Evolutionary conservation across 1,140 invertebrate species (phyloP).

Genomic region (Carposina sasakii): DNA sequence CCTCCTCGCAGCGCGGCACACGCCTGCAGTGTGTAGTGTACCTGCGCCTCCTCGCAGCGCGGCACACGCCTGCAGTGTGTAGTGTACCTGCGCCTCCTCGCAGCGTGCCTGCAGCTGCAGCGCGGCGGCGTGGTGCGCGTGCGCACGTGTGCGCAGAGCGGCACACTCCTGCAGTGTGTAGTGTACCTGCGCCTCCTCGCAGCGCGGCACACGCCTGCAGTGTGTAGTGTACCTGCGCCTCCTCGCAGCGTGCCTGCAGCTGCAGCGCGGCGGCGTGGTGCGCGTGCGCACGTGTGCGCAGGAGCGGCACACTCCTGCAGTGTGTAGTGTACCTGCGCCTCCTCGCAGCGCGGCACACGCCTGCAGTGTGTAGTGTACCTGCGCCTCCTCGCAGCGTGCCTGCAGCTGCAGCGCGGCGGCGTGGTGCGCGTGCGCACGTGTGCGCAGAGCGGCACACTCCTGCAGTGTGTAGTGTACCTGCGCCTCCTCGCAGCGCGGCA

Average conservation of each 20-base stretch:
- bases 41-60: no score
- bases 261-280: conserved; percentile 68
- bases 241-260: conserved; percentile 72
- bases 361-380: no score
- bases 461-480: conserved; percentile 86
- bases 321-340: conserved; percentile 88
- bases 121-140: conserved; percentile 61
- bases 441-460: conserved; percentile 56
- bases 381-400: conserved; percentile 65
- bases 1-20: conserved; percentile 83
- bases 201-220: conserved; percentile 82
- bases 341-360: conserved; percentile 83
- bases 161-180: conserved; percentile 77
- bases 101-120: conserved; percentile 73
- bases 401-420: conserved; percentile 72
- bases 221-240: conserved; percentile 54
- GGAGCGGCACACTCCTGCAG: conserved; percentile 61
- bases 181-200: conserved; percentile 87
- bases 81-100: conserved; percentile 56
- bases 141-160: conserved; percentile 48
- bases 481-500: conserved; percentile 83
- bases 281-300: conserved; percentile 51
- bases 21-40: no score
- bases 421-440: conserved; percentile 51
- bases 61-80: no score